Conservation (phyloP, 1,140 invertebrate genomes). For the Euura lappo region DNA sequence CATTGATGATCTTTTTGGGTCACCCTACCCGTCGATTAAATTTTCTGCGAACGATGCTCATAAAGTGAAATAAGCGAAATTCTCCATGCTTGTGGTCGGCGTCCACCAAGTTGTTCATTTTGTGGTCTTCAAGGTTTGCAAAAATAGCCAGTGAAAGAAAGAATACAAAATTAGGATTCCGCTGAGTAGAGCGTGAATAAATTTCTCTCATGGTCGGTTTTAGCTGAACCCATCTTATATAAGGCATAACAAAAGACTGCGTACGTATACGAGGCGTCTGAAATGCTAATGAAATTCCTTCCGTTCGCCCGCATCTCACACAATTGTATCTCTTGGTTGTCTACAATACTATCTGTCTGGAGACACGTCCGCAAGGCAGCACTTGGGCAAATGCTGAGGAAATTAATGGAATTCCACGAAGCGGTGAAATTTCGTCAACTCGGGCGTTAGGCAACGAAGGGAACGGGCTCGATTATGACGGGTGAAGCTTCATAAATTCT, state of each 20-base stretch:
- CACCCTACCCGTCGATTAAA: too few species aligned
- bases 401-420: background rate
- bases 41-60: too few species aligned
- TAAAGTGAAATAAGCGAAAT: too few species aligned
- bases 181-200: background rate
- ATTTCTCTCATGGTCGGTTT: background rate
- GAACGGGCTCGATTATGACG: background rate
- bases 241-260: background rate
- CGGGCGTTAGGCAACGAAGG: background rate
- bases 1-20: too few species aligned
- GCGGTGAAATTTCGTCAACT: background rate
- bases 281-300: background rate
- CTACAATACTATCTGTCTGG: too few species aligned
- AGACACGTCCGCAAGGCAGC: background rate
- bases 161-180: too few species aligned
- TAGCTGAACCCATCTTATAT: background rate
- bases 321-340: background rate
- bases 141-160: too few species aligned
- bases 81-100: too few species aligned
- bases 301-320: background rate
- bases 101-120: too few species aligned
- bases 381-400: background rate
- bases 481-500: background rate
- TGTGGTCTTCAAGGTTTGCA: too few species aligned
- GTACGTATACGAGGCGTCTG: background rate